A percentile compares a stretch with the other conserved stretches of the same genome.
Conservation (phyloP, 2,888 invertebrate species). For the Leptinotarsa rubiginosa region DNA sequence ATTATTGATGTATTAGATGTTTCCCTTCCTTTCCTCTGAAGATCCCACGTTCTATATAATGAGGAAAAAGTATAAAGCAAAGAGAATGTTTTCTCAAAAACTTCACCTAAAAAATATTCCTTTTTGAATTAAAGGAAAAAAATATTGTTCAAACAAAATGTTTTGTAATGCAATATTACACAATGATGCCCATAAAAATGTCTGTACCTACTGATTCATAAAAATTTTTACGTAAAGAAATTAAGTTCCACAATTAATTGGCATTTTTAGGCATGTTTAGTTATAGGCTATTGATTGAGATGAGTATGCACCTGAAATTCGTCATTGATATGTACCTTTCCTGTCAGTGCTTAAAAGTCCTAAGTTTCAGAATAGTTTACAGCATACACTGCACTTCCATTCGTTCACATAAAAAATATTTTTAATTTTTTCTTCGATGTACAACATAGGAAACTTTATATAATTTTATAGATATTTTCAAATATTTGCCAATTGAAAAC, state of each 20-base stretch:
- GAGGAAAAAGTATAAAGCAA: no score
- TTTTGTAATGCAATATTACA: conserved; percentile 14
- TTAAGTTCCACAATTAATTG: conserved; percentile 2
- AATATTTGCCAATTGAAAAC: conserved; percentile 9
- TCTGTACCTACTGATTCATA: not conserved
- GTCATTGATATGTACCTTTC: conserved; percentile 27
- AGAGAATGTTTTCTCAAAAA: no score
- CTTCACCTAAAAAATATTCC: not conserved
- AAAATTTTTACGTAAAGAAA: conserved; percentile 7
- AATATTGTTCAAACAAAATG: not conserved
- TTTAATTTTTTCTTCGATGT: not conserved
- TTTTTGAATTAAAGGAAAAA: not conserved
- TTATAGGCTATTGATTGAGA: conserved; percentile 14
- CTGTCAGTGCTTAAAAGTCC: conserved; percentile 12
- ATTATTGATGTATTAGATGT: no score
- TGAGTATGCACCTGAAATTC: conserved; percentile 28
- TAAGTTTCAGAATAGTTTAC: conserved; percentile 3
- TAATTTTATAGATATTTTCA: not conserved
- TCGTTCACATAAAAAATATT: conserved; percentile 12
- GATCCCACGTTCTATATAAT: no score
- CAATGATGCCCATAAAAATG: conserved; percentile 3
- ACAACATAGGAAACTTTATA: conserved; percentile 1
- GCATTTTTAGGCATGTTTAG: conserved; percentile 12
- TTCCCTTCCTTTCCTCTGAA: no score
- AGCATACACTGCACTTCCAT: conserved; percentile 6